These are phyloP conservation scores for Lophius americanus DNA, from an alignment of 2,797 vertebrate species.

Conservation along the genomic window DNA sequence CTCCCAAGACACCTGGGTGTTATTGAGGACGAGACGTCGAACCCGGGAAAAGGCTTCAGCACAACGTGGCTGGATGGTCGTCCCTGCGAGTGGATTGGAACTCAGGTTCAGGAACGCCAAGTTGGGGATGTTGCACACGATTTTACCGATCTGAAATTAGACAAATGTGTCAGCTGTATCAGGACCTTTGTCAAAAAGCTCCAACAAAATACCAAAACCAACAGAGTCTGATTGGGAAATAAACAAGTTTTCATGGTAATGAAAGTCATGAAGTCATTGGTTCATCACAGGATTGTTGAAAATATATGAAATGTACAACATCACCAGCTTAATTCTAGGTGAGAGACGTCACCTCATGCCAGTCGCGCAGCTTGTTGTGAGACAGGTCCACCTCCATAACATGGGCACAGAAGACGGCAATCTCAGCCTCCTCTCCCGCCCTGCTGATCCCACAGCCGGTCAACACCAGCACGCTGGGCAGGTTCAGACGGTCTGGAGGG, in stretches of 20 bases:
- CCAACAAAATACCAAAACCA: neutral
- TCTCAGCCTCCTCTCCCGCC: constrained; percentile 93
- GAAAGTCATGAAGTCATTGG: too few species aligned
- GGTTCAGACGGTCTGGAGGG: constrained; percentile 92
- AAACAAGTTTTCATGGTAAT: too few species aligned
- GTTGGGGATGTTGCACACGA: constrained; percentile 95
- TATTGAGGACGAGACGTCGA: constrained; percentile 96
- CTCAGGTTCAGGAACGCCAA: constrained; percentile 97
- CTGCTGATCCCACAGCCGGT: constrained; percentile 92
- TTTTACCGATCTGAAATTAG: constrained; percentile 91
- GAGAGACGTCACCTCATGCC: constrained; percentile 88
- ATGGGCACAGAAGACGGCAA: constrained; percentile 95
- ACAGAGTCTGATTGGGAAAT: too few species aligned
- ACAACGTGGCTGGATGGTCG: constrained; percentile 85
- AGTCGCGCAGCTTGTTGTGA: constrained; percentile 94
- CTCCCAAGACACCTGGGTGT: constrained; percentile 97
- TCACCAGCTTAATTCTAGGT: neutral
- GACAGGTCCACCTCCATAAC: constrained; percentile 97
- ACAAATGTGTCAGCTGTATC: constrained; percentile 9
- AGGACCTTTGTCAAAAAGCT: neutral
- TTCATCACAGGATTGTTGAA: neutral
- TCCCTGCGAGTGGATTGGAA: constrained; percentile 93
- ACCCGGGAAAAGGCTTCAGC: constrained; percentile 91
- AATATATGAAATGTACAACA: neutral
- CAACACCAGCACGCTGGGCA: constrained; percentile 93